Evolutionary conservation across 1,140 invertebrate species (phyloP), one percentile per base, ranked within the genome.

Genomic region (Globodera ellingtonae): DNA sequence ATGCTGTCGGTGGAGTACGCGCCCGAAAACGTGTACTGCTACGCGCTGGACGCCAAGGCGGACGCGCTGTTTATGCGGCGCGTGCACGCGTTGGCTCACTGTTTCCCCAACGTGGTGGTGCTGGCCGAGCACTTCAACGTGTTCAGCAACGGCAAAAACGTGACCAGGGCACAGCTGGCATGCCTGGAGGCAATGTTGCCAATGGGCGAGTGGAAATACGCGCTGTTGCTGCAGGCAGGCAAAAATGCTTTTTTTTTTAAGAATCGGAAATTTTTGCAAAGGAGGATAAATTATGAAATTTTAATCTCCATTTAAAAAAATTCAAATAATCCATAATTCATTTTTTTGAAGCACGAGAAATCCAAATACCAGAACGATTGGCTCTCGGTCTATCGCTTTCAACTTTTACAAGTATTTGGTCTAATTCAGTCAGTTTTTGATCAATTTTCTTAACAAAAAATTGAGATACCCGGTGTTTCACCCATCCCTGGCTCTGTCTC

Each of bases 11-110:
- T 85, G 24, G 72, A 80, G 69, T 84, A 84, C 75, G 62, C 67
- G 59, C 79, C 83, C 10, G 83, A 84, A 21, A 84, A 84, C 72
- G 6, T 76, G 44, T 84, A 85, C 73, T 84, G 83, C 62, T 84
- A 84, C 70, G 67, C 78, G 21, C n/a, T 84, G 35, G 83, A 84
- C 48, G 46, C 50, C 21, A 84, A 84, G 69, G 78, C 83, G 21
- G 59, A 72, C 21, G 24, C 50, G 50, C n/a, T 75, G n/a, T 84
- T 84, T 59, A 80, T 82, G 62, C 46, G 80, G 48, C 62, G 83
- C 35, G 74, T 84, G 7, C 47, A 50, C 2, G 56, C 47, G 35
- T 65, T 84, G 35, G 21, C 78, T n/a, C 13, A 9, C 47, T 85
- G 83, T 56, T 85, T 85, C 48, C 35, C 62, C 46, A 84, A 84